Conservation (phyloP, 2,888 invertebrate genomes). For the Didymodactylos carnosus region DNA sequence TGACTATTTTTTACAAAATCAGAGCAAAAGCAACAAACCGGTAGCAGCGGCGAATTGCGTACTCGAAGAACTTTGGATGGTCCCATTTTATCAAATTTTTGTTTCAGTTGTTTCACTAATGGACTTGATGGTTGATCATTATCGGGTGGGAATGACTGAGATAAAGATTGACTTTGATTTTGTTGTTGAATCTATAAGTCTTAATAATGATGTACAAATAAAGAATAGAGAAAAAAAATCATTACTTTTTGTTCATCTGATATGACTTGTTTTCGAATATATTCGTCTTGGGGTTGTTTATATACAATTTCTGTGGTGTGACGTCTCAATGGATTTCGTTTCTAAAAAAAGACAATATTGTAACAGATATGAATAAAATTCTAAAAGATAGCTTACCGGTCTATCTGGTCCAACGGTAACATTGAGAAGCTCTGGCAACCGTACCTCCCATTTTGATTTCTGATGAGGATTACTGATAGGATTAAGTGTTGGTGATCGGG, state of each 20-base stretch:
- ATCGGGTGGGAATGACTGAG: too few species aligned
- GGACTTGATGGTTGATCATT: background rate
- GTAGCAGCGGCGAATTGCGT: background rate
- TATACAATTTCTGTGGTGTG: background rate
- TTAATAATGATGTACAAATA: too few species aligned
- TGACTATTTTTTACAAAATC: too few species aligned
- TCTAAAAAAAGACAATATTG: background rate
- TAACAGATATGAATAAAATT: background rate
- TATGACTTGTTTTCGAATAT: too few species aligned
- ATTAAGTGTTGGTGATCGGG: background rate
- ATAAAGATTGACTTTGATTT: too few species aligned
- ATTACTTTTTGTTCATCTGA: too few species aligned
- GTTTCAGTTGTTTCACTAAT: background rate
- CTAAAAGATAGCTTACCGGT: background rate
- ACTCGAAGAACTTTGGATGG: background rate
- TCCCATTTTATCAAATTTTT: slow-evolving; percentile 3
- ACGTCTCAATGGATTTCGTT: background rate
- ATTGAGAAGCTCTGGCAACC: background rate
- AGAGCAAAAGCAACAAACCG: background rate
- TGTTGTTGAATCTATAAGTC: too few species aligned
- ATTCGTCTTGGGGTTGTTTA: background rate
- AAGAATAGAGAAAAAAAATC: too few species aligned
- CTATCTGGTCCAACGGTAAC: background rate
- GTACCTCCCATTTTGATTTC: background rate
- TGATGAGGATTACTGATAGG: background rate